A percentile compares a stretch with the other conserved stretches of the same genome.
Conservation (phyloP, 1,140 invertebrate genomes). For the Oreohelix idahoensis region DNA sequence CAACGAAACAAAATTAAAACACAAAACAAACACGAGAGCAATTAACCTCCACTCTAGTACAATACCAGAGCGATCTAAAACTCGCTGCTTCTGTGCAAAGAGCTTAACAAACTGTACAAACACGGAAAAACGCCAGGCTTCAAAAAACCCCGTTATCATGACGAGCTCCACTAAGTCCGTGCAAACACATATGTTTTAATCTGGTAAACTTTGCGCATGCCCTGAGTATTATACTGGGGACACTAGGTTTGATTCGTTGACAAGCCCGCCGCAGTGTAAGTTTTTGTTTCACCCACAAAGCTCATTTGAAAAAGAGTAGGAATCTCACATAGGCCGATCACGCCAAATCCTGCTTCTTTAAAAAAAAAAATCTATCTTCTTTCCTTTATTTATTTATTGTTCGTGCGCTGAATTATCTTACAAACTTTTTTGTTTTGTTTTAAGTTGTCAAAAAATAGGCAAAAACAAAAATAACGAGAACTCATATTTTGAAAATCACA, state of each 20-base stretch:
- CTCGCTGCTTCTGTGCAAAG: not conserved
- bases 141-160: not conserved
- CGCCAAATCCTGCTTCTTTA: no score
- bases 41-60: not conserved
- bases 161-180: conserved; percentile 10
- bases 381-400: no score
- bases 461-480: no score
- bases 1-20: conserved; percentile 19
- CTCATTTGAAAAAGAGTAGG: conserved; percentile 7
- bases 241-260: conserved; percentile 21
- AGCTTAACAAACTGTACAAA: conserved; percentile 6
- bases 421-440: no score
- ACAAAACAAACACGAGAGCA: conserved; percentile 1
- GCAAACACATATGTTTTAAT: conserved; percentile 20
- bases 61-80: not conserved
- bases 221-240: conserved; percentile 5
- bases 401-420: no score
- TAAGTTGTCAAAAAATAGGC: no score
- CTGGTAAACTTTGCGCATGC: conserved; percentile 4
- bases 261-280: conserved; percentile 19
- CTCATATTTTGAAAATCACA: no score
- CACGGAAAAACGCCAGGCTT: not conserved
- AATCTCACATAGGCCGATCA: not conserved
- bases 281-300: conserved; percentile 28
- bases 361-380: no score